These are phyloP conservation scores for Dolichoris vasculosae DNA, from an alignment of 1,140 invertebrate genomes.

Conservation along the genomic window DNA sequence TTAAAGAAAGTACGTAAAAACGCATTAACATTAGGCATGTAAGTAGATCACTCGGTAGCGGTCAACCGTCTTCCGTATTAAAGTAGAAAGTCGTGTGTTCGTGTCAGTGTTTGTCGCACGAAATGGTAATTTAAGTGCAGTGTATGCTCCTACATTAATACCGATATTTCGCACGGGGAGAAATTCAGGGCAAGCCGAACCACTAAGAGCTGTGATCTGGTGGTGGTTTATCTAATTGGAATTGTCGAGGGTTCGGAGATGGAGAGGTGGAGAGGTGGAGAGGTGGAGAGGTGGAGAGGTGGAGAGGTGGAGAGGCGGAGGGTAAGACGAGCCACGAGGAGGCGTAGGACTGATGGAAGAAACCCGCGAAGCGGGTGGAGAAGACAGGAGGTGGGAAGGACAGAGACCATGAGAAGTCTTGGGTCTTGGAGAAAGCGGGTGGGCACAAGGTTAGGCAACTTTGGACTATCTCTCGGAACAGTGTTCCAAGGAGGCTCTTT, in stretches of 20 bases:
- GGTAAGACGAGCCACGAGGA: not conserved
- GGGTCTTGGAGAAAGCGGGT: slow-evolving; percentile 26
- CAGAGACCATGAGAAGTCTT: slow-evolving; percentile 27
- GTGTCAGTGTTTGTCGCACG: not conserved
- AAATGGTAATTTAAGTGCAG: not conserved
- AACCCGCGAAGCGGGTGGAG: slow-evolving; percentile 6
- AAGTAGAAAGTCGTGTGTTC: slow-evolving; percentile 4
- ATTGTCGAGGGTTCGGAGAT: slow-evolving; percentile 66
- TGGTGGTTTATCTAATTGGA: slow-evolving; percentile 74
- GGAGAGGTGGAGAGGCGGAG: no score
- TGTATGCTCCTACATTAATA: slow-evolving; percentile 57
- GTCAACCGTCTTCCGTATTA: not conserved
- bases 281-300: no score
- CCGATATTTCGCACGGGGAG: slow-evolving; percentile 58
- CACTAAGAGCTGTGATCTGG: slow-evolving; percentile 70
- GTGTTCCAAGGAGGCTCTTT: slow-evolving; percentile 72
- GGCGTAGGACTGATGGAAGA: slow-evolving; percentile 50
- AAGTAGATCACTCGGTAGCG: not conserved
- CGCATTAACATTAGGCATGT: no score
- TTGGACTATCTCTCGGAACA: slow-evolving; percentile 72
- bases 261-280: slow-evolving; percentile 52
- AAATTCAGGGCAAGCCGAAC: slow-evolving; percentile 62
- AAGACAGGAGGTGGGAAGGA: slow-evolving; percentile 51
- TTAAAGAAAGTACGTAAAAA: no score
- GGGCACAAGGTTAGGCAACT: slow-evolving; percentile 62